Conservation (phyloP, 2,113 vertebrate genomes). For the Gymnobelideus leadbeateri region DNA sequence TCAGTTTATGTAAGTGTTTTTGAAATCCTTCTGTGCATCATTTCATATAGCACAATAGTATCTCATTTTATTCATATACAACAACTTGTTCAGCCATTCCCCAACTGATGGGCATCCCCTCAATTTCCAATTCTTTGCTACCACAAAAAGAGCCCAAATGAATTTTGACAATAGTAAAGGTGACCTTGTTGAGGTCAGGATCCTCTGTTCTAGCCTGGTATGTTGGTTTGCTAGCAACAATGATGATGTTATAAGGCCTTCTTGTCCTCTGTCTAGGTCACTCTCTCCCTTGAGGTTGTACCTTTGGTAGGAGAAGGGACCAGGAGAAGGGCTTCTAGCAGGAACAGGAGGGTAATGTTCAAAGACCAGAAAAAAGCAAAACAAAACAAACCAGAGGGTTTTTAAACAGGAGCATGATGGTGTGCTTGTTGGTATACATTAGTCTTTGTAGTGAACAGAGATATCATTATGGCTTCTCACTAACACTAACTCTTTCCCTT, state of each 20-base stretch:
- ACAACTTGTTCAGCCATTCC: no score
- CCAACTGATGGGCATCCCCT: no score
- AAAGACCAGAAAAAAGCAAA: neutral
- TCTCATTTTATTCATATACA: no score
- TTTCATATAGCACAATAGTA: no score
- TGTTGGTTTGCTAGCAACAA: neutral
- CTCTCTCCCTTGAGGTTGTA: neutral
- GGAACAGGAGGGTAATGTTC: neutral
- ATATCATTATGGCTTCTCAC: neutral
- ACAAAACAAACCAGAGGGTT: no score
- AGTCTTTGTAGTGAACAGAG: neutral
- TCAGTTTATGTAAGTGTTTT: no score
- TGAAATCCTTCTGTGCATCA: no score
- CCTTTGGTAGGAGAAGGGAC: neutral
- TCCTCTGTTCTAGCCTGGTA: neutral
- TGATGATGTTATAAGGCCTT: neutral
- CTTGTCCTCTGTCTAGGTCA: neutral
- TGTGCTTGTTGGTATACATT: neutral
- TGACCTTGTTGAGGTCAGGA: neutral
- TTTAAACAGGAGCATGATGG: neutral
- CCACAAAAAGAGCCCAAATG: neutral
- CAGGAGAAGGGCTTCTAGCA: neutral
- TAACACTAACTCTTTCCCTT: neutral
- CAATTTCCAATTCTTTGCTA: no score
- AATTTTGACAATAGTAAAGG: neutral